Base-by-base conservation (phyloP, 2,113 vertebrate species). In the Sitta europaea region DNA sequence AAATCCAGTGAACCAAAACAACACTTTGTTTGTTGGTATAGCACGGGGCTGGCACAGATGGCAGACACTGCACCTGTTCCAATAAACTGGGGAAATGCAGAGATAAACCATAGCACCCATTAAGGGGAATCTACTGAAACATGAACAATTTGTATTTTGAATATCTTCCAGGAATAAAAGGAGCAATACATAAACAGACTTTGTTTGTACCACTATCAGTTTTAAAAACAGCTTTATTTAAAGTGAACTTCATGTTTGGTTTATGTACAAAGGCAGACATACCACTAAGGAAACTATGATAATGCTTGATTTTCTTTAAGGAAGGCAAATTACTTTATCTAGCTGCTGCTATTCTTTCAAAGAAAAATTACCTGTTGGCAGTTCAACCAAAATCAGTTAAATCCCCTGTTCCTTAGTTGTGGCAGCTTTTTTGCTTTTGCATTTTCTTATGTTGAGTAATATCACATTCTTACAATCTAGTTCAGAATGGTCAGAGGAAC, bases 21-120 rank as follows among this genome's bases (percentile, higher is more conserved):
- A 38, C 87, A 94, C 94, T 96, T 89, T 88, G 94, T 96, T 97
- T 97, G 96, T 92, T 70, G 87, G 68, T 73, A 36, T 28, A 53
- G 87, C 27, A 42, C 23, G 2, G 70, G 54, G 80, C 88, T 94
- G 91, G 96, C 93, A 90, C 88, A 71, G 86, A 94, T 88, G 94
- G 88, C 67, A 82, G 94, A 57, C 85, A 67, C 10, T 87, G 97
- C 98, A 98, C 98, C 98, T 98, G 98, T 94, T 97, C 96, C 93
- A 94, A 76, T 95, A 96, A 97, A 96, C 88, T 2, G 40, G 96
- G 96, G 72, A 88, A 86, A 95, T 2, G 4, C 14, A 23, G 93
- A 96, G 97, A 97, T 92, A 95, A 96, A 93, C 78, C 95, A 71
- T 85, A 78, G 96, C 75, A 23, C 79, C 94, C 95, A 85, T 96